Base-by-base conservation (phyloP, 2,113 vertebrate species). In the Acrocephalus arundinaceus region DNA sequence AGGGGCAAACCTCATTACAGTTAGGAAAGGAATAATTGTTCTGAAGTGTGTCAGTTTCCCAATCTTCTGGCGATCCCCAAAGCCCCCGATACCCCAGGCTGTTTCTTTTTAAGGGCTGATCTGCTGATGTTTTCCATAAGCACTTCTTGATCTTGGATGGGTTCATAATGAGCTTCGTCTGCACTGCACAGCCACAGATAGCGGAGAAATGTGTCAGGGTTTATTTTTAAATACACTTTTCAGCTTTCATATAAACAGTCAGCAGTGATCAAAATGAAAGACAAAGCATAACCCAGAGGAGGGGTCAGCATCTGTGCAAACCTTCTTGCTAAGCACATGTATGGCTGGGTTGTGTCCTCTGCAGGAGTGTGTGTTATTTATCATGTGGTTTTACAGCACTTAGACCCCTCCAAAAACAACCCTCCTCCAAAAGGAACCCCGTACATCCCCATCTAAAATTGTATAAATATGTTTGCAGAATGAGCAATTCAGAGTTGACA, bases 291-390 rank as follows among this genome's bases (percentile, higher is more conserved):
- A 85, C 48, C 27, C 75, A 71, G 85, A 58, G 70, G 91, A 83
- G 70, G 59, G 93, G 81, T 96, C 94, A 95, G 75, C 75, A 91
- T 93, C 93, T 95, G 76, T 93, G 73, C 87, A 48, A 90, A 66
- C 79, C 22, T 55, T 33, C 61, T 15, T 49, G 76, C 82, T 39
- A 18, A 65, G 66, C 72, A 72, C 76, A 55, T 22, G 68, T 86
- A 72, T 84, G 57, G 35, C 83, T 92, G 83, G 20, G 41, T 33
- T 83, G 23, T 57, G 10, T 95, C 73, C 41, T 90, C 61, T 37
- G 15, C 77, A n/a, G 85, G 27, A 81, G 31, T 37, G 14, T 19
- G 15, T 27, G 23, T n/a, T 73, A 45, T 72, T 92, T 78, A 25
- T 78, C 18, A 3, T 52, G 35, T 41, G 33, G 10, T 33, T 88